Conservation (phyloP, 2,113 vertebrate species). For the Microtus ochrogaster region DNA sequence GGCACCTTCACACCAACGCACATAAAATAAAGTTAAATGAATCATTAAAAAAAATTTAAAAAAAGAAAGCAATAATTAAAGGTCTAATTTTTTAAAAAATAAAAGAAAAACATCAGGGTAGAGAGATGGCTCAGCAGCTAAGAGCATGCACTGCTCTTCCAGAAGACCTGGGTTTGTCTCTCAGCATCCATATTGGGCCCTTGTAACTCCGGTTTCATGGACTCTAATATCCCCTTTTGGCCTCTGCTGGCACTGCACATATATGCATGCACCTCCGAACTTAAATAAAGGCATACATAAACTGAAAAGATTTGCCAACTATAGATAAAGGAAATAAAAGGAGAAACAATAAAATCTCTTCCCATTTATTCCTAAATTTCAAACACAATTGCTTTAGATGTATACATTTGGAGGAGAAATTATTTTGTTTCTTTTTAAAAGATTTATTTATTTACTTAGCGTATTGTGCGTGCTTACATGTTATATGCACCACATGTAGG, state of each 20-base stretch:
- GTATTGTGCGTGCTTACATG: background rate
- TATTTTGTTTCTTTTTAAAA: background rate
- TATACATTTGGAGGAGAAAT: conserved; percentile 5
- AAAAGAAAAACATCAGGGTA: background rate
- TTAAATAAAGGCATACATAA: background rate
- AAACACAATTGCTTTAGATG: background rate
- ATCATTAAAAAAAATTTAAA: too few relatives aligned
- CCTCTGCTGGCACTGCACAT: background rate
- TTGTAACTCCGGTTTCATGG: too few relatives aligned
- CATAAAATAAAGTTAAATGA: too few relatives aligned
- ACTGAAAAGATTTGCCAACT: conserved; percentile 21
- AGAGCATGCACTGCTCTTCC: background rate
- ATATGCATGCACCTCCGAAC: background rate
- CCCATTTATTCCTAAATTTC: background rate
- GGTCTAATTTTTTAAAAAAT: background rate
- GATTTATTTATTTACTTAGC: background rate
- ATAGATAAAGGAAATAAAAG: background rate
- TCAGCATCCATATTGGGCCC: background rate
- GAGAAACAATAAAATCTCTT: background rate
- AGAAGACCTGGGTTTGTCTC: background rate
- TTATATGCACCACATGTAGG: background rate
- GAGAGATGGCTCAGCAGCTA: background rate
- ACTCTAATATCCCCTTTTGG: background rate
- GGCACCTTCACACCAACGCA: too few relatives aligned
- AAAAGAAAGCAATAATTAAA: background rate